Evolutionary conservation across 2,888 invertebrate genomes (phyloP), one percentile per base, ranked within the genome.

Genomic region (Lucinisca nassula): DNA sequence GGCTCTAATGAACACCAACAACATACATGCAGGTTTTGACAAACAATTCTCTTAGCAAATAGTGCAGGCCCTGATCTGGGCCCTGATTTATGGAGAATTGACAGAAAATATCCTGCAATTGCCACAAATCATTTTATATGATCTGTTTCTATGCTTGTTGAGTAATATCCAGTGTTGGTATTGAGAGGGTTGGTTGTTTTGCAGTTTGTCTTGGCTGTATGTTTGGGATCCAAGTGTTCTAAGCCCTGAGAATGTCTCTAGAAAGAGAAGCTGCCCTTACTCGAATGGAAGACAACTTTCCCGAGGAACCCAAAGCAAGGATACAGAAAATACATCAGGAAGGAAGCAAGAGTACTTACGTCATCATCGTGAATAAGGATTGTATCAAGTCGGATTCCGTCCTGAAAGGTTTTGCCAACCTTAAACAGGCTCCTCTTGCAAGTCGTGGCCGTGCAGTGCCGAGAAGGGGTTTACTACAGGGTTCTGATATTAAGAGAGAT

Each of bases 351-450:
- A 91, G 90, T 70, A 92, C 92, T 0, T 92, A 92, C 73, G 90
- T 92, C 17, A 85, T 92, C 40, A 91, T 92, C 24, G 77, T 92
- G n/a, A 92, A 90, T 70, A 90, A 90, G 72, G 88, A 89, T 70
- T 82, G 89, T 82, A 61, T 89, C 14, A 88, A 84, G 40, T 79
- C 85, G 4, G 78, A 88, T 32, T 79, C 75, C 40, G 35, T 70
- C 12, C 3, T 24, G 30, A 78, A 81, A 45, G 74, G 70, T 24
- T 70, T 78, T 58, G 58, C 82, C 27, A 61, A 70, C 21, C 51
- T 55, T 8, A 82, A 78, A 10, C 37, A 55, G 30, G 74, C 79
- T 14, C 76, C 79, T 24, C 30, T 49, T 30, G 12, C 55, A 14
- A 38, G 21, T 27, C 38, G 27, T 74, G 74, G 81, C 38, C 35